Evolutionary conservation across 2,113 vertebrate species (phyloP), one percentile per base, ranked within the genome.

Genomic region (Rostratula benghalensis): DNA sequence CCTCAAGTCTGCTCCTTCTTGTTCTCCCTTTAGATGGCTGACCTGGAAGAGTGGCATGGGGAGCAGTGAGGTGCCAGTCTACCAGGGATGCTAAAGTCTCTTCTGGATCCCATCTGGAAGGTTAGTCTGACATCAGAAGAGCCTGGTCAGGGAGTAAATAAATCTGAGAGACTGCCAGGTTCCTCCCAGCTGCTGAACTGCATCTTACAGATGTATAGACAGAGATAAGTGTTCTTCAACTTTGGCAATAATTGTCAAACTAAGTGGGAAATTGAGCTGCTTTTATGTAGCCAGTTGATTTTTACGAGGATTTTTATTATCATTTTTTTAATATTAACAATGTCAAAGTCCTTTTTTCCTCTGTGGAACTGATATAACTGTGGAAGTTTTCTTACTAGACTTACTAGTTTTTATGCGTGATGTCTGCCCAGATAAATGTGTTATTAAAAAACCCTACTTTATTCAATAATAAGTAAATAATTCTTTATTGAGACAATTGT

Each of bases 41-140:
- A 35, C 13, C 28, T 69, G 80, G 37, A 21, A 85, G 17, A 1
- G 35, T 14, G 35, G 19, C 24, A 3, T 3, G 22, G 39, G 7
- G 70, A 43, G 21, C 19, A 51, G 41, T 1, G 8, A 59, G 37
- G 39, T 13, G 37, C 24, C 27, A 13, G 12, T 19, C 13, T 79
- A 15, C 25, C 57, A 41, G 19, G 46, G 5, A 2, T 23, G 35
- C 8, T 18, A 11, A 24, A 3, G 6, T 0, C 10, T 4, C 1
- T 23, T 45, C 60, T 63, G 60, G 37, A 65, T 53, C 60, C 69
- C 61, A 11, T 3, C 78, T 50, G 57, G 33, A 56, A 45, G 20
- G 60, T 77, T 68, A 11, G 16, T 3, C 33, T 37, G 82, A 27
- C 31, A 21, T 6, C 22, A 4, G 56, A 14, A 75, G 51, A 78